phyloP scores from a whole-genome alignment of 2,888 invertebrate species.

The Lacanobia oleracea region DNA sequence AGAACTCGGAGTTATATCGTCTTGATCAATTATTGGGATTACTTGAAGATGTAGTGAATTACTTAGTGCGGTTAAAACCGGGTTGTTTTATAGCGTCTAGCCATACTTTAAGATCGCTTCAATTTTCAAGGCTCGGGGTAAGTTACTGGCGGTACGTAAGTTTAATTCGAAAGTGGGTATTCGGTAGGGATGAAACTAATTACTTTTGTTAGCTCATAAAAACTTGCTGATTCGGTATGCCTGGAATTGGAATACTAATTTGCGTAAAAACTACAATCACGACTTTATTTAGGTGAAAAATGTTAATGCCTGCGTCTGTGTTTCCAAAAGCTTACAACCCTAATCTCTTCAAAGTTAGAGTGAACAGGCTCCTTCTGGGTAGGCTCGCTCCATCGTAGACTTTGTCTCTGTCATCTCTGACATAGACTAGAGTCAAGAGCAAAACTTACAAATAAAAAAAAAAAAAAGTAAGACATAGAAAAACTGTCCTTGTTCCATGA shows the following conservation, averaged over 20 bases:
- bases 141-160: slow-evolving; percentile 26
- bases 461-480: too few relatives aligned
- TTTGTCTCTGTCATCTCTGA: too few relatives aligned
- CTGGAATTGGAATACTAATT: slow-evolving; percentile 1
- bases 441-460: too few relatives aligned
- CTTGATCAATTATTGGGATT: slow-evolving; percentile 55
- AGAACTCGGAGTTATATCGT: slow-evolving; percentile 48
- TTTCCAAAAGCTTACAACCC: too few relatives aligned
- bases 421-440: too few relatives aligned
- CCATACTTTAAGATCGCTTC: slow-evolving; percentile 20
- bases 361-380: too few relatives aligned
- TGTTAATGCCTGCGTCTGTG: too few relatives aligned
- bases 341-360: too few relatives aligned
- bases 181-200: slow-evolving; percentile 21
- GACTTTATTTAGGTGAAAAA: background rate
- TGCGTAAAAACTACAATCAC: background rate
- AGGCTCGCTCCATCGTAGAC: too few relatives aligned
- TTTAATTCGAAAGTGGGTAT: slow-evolving; percentile 38
- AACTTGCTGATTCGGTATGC: slow-evolving; percentile 33
- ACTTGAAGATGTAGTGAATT: slow-evolving; percentile 33
- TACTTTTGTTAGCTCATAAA: slow-evolving; percentile 36
- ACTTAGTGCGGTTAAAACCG: slow-evolving; percentile 47
- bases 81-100: slow-evolving; percentile 38
- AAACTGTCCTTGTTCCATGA: too few relatives aligned
- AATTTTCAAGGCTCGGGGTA: slow-evolving; percentile 37